Percentiles rank a stretch among this genome's conserved stretches.
Evolutionary conservation across 2,797 vertebrate species (phyloP).

Genomic region (Neosilurus mollespiculum): DNA sequence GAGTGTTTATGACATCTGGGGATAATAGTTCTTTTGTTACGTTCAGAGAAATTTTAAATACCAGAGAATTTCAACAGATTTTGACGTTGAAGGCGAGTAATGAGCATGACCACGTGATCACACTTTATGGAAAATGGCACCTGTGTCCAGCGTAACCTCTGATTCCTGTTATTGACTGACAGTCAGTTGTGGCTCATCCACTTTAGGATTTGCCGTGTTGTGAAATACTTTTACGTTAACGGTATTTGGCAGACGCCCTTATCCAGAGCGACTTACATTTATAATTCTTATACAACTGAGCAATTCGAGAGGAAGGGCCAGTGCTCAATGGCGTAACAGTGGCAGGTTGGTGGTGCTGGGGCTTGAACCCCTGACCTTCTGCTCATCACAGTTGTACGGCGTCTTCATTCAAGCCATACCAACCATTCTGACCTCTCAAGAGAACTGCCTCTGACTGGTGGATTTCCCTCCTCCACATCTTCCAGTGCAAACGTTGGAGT

Average conservation of each 20-base stretch:
- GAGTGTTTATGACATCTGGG: neutral
- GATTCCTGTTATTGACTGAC: neutral
- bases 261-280: too few species aligned
- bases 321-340: too few species aligned
- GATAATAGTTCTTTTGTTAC: neutral
- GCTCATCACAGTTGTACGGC: neutral
- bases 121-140: neutral
- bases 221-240: too few species aligned
- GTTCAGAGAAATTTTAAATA: neutral
- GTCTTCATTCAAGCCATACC: neutral
- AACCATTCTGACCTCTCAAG: neutral
- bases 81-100: neutral
- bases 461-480: neutral
- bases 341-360: too few species aligned
- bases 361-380: too few species aligned
- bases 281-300: too few species aligned
- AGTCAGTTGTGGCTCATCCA: too few species aligned
- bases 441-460: neutral
- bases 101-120: neutral
- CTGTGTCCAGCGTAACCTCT: neutral
- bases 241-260: too few species aligned
- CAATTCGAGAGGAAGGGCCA: too few species aligned
- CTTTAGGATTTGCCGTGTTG: neutral
- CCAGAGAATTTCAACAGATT: neutral
- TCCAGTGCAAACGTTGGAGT: neutral